Conservation (phyloP, 2,888 invertebrate genomes). For the Lepidocyrtoides sp. region DNA sequence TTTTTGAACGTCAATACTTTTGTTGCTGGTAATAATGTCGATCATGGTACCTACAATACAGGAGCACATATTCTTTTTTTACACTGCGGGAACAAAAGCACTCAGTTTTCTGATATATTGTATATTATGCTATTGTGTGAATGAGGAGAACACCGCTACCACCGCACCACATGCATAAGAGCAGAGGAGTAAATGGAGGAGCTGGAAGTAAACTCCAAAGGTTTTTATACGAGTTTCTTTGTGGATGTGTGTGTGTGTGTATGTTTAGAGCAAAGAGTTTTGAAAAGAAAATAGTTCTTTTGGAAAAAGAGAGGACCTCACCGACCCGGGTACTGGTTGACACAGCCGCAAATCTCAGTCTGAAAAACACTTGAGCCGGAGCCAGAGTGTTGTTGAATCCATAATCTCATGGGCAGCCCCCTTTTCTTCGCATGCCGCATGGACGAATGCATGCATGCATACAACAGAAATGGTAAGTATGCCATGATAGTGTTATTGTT, state of each 20-base stretch:
- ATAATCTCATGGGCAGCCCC: conserved; percentile 79
- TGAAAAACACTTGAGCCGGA: conserved; percentile 79
- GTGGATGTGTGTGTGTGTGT: conserved; percentile 1
- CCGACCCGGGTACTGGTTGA: conserved; percentile 80
- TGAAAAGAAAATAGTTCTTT: conserved; percentile 55
- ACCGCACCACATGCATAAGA: conserved; percentile 64
- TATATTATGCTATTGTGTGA: conserved; percentile 1
- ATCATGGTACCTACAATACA: conserved; percentile 46
- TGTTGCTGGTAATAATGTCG: conserved; percentile 14
- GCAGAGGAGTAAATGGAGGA: conserved; percentile 64
- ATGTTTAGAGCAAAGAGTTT: conserved; percentile 27
- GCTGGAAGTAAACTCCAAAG: conserved; percentile 41
- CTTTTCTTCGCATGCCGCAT: conserved; percentile 69
- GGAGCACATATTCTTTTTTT: conserved; percentile 64
- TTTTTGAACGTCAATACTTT: background rate
- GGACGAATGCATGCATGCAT: conserved; percentile 58
- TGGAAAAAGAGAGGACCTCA: conserved; percentile 70
- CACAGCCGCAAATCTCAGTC: conserved; percentile 80
- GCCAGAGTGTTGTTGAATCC: conserved; percentile 80
- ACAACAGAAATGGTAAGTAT: conserved; percentile 61
- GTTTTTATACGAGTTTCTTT: conserved; percentile 52
- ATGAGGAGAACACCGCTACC: conserved; percentile 50
- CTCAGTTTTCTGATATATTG: conserved; percentile 35
- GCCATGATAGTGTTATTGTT: conserved; percentile 72
- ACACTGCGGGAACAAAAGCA: conserved; percentile 66